Base-by-base conservation (phyloP, 1,140 invertebrate genomes). In the Parapsyche elsis region DNA sequence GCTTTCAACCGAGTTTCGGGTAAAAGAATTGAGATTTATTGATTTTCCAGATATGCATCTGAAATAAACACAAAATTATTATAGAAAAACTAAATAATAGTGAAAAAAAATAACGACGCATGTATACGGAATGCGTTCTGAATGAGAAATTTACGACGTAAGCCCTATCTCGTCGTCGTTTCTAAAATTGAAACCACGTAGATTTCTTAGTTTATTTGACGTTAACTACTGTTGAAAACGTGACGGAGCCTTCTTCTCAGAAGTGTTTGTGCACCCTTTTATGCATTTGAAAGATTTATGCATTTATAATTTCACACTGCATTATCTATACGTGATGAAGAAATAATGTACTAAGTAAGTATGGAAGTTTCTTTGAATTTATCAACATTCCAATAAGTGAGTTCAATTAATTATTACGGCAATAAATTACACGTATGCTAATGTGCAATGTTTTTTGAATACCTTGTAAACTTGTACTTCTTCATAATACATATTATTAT, bases 41-140 rank as follows among this genome's bases (percentile, higher is more conserved):
- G 77, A 78, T 78, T 78, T 78, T 67, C 14, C 23, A 67, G 64
- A 30, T 23, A 67, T 67, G 64, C 64, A 67, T 67, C 64, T 67
- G 19, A 67, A 24, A 67, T 19, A 30, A 67, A 67, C n/a, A 67
- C 64, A 67, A 21, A 67, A 67, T 30, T 21, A 67, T 67, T 23
- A 14, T 23, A 12, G 64, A 26, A 24, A 23, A 21, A 26, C 10
- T 24, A 67, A 67, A 67, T 26, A 67, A 67, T 24, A 14, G 49
- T 53, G 49, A 5, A 53, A 53, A 53, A 38, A 38, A 53, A 14
- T 53, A 53, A 61, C 9, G 59, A 21, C 64, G 9, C 26, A 67
- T 67, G 64, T 9, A 12, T 67, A 67, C 9, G 64, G 64, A 67
- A 67, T 67, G 64, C 64, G 64, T 67, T 23, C 64, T 67, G 64